Evolutionary conservation across 2,797 vertebrate genomes (phyloP), one percentile per base, ranked within the genome.

Genomic region (Chelmon rostratus): DNA sequence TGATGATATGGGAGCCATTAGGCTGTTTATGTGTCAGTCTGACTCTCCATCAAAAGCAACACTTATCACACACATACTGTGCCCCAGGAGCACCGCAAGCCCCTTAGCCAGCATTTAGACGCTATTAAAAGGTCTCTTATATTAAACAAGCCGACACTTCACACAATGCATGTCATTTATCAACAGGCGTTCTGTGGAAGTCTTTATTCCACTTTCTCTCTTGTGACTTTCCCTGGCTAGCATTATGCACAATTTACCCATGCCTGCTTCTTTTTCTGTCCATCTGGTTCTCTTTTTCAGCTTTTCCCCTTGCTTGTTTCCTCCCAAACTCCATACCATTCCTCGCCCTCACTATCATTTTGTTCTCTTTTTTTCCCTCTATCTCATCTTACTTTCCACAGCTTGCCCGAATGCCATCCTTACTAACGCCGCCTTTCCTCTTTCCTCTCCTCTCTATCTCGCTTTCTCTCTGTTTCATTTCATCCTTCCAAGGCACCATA

Each of bases 61-160:
- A 86, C 81, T 91, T 90, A 90, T 86, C 89, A 91, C 86, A 88
- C 76, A 78, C 73, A 81, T 50, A 65, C 79, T 73, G 67, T 44
- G 71, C 73, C 84, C 76, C 65, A 59, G 64, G 73, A 90, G 83
- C 66, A 33, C 73, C 33, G 68, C 52, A 57, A 76, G 81, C 69
- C 81, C 86, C 84, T 92, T 76, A 88, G 88, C 80, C 81, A 88
- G 84, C 85, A 76, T 92, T 91, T 91, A 92, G 88, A 85, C 73
- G 81, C 84, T 78, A 88, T 93, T 91, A 90, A 91, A 93, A 88
- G 71, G 82, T 82, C 78, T 59, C 76, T 75, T 80, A 82, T 86
- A 88, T 93, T 86, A 88, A 94, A 92, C 84, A 90, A 84, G 84
- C 80, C 28, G 75, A 87, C 89, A 86, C 81, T 81, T 90, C 85